phyloP scores from a whole-genome alignment of 2,113 vertebrate species.

The Benitochromis conjunctus region DNA sequence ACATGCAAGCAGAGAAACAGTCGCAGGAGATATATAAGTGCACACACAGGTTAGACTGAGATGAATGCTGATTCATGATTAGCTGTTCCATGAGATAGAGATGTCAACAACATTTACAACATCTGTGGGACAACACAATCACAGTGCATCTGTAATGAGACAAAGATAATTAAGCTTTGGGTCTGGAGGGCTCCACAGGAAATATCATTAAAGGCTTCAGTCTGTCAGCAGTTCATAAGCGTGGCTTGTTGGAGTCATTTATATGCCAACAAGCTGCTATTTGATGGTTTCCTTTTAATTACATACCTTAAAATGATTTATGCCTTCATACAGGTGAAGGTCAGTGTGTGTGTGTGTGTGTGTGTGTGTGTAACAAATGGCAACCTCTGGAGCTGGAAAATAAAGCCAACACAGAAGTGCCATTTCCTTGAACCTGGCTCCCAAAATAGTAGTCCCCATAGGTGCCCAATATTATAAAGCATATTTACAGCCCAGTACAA shows the following conservation, averaged over 20 bases:
- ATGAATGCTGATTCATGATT: not conserved
- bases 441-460: not conserved
- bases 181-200: constrained; percentile 3
- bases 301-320: not conserved
- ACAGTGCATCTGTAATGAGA: constrained; percentile 12
- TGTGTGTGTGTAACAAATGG: not conserved
- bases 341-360: not conserved
- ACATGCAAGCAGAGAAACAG: not conserved
- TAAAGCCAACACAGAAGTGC: not conserved
- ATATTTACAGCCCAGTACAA: not conserved
- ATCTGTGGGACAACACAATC: not conserved
- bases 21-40: not conserved
- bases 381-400: not conserved
- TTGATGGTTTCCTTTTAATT: not conserved
- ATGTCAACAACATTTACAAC: constrained; percentile 4
- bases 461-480: not conserved
- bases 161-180: constrained; percentile 3
- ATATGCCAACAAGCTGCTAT: not conserved
- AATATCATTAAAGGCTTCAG: not conserved
- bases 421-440: not conserved
- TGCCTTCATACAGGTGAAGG: not conserved
- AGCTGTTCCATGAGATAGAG: not conserved
- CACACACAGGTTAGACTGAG: not conserved
- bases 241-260: not conserved
- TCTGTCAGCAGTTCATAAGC: not conserved